Evolutionary conservation across 2,113 vertebrate genomes (phyloP), one percentile per base, ranked within the genome.

Genomic region (Aplodontia rufa): DNA sequence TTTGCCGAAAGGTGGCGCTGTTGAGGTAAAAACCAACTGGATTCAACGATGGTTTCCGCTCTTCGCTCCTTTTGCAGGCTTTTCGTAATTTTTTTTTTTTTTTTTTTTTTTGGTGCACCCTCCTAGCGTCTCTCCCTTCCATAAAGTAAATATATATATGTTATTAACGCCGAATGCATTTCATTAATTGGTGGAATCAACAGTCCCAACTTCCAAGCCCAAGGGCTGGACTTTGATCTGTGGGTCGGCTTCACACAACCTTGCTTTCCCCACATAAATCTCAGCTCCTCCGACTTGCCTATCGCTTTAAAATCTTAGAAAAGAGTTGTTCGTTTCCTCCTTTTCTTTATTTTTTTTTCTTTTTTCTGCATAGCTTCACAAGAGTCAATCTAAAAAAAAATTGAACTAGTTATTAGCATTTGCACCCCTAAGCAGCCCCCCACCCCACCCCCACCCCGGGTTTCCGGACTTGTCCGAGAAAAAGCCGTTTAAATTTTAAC

Each of bases 1-100:
- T 97, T 97, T 94, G 97, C 98, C 99, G 99, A 99, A 99, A 99
- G 99, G 99, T 99, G 99, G 99, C 99, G 99, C 99, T 99, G 99
- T 99, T 99, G 99, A 99, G 99, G 99, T 99, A 99, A 91, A 96
- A 97, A 98, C 97, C 91, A 97, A 98, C 91, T 94, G 8, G 62
- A 3, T 97, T 93, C 95, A 97, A 97, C 96, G 95, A 97, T 94
- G 96, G 95, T 96, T 98, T 84, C 85, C 93, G 71, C 94, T 95
- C 96, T 94, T 98, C 66, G 35, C 88, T 95, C 93, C 71, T 78
- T 91, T 75, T 83, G 91, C 91, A 96, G 86, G 92, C 92, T 96
- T 97, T 97, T 96, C 66, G 51, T 26, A 53, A 90, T 13, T 89
- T 90, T 91, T 82, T 86, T 76, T 90, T 69, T 68, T 3, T 55